Percentiles rank a stretch among this genome's conserved stretches.
These are phyloP conservation scores for Dioctria rufipes DNA, from an alignment of 2,888 invertebrate genomes.

Conservation along the genomic window DNA sequence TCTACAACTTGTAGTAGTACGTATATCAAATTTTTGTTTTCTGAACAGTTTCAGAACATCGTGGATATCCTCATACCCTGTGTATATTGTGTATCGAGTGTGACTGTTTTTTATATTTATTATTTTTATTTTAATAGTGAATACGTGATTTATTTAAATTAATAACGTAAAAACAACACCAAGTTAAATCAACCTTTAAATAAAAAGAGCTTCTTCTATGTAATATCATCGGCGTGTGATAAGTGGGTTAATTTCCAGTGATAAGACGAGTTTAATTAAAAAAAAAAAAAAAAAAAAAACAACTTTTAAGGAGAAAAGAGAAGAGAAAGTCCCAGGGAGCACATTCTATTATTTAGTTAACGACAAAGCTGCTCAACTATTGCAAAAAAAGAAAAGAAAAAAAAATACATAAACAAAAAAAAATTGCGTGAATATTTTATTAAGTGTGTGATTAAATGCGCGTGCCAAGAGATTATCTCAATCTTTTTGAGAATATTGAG, in stretches of 20 bases:
- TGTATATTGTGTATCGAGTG: background rate
- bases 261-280: slow-evolving; percentile 21
- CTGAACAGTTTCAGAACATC: background rate
- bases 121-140: background rate
- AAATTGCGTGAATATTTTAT: background rate
- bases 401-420: background rate
- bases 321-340: background rate
- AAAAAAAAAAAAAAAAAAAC: background rate
- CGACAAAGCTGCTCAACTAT: too few species aligned
- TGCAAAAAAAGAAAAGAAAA: background rate
- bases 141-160: too few species aligned
- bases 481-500: too few species aligned
- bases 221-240: slow-evolving; percentile 12
- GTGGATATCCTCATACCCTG: background rate
- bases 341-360: background rate
- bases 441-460: background rate
- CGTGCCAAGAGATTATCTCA: background rate
- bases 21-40: too few species aligned
- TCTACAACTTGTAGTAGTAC: too few species aligned
- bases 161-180: too few species aligned
- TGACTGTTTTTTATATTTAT: background rate
- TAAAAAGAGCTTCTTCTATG: background rate
- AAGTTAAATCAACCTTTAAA: too few species aligned
- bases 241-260: slow-evolving; percentile 43
- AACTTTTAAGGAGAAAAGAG: background rate